Evolutionary conservation across 2,888 invertebrate species (phyloP), one percentile per base, ranked within the genome.

Genomic region (Ametastegia equiseti): DNA sequence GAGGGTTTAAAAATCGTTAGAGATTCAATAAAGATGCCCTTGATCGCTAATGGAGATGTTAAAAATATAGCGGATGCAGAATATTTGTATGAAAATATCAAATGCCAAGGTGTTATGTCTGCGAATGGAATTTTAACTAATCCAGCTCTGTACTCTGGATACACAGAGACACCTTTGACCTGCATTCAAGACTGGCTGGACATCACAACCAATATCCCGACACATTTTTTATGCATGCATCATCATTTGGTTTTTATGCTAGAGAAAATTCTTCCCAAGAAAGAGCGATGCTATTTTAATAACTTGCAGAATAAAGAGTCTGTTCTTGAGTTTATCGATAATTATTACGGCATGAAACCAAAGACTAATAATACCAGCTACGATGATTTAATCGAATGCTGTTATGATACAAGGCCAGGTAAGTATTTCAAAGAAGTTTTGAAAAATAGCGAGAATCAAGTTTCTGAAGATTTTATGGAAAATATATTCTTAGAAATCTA

Each of bases 191-290:
- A 96, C 80, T 99, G 98, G 98, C 91, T 97, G 84, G 92, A 95
- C 85, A 94, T 96, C 83, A 95, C 95, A 82, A 92, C 95, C 67
- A 93, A 90, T 77, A 91, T 92, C 79, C 92, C 92, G 54, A 89
- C 93, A 6, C 89, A 87, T 79, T 98, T 97, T 91, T 95, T 96
- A 85, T 95, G 95, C 89, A 98, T 99, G 88, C 99, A 99, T 92
- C 98, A 99, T 90, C 99, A 99, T 92, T 94, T 99, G 83, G 97
- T 98, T 77, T 98, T 98, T 90, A 99, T 99, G 99, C 93, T 98
- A 88, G 97, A 98, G 88, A 96, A 96, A 91, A 90, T 96, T 54
- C 93, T 98, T 86, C 93, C 95, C 0, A 96, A 95, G 87, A 92
- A 94, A 75, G 95, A 97, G 87, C 95, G 97, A 87, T 93, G 94